Evolutionary conservation across 2,797 vertebrate genomes (phyloP), one percentile per base, ranked within the genome.

Genomic region (Ibycter americanus): DNA sequence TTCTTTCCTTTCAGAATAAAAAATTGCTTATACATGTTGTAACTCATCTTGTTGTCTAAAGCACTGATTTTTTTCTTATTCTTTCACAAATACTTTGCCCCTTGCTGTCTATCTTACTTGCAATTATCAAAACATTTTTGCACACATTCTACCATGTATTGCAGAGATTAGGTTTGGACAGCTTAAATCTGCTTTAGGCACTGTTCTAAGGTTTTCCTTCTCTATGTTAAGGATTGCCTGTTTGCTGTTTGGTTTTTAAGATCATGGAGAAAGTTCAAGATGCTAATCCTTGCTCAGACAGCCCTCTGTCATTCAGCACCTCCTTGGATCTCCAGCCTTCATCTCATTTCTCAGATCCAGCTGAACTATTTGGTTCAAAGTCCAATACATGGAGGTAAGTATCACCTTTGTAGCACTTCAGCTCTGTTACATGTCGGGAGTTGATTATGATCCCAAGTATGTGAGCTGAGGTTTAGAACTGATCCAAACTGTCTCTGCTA

Each of bases 111-210:
- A 14, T 65, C 87, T 79, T 38, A 62, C 34, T 31, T 62, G 31
- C 12, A 51, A 38, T 47, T 70, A 52, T 11, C 40, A 71, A 70
- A 76, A 61, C 3, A 5, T 52, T 93, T 87, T 82, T 61, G n/a
- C 67, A 47, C 13, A 18, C 25, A 25, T 77, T 83, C 55, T 62
- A 8, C 23, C 1, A 1, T 8, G 2, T 26, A 44, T 47, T 38
- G 19, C 0, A 0, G 52, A 70, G 19, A 18, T 21, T 12, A 7
- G 0, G 3, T 40, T 22, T 72, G 26, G 25, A 70, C 8, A 76
- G 11, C 5, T 79, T 82, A 65, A 79, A 61, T 2, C 8, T 79
- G 32, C 26, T 91, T 56, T 65, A 87, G 46, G 54, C 16, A 6
- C 9, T 71, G 36, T 52, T 58, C 19, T 47, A 32, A 73, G 29